Percentiles rank a stretch among this genome's conserved stretches.
These are phyloP conservation scores for Parauchenoglanis punctatus DNA, from an alignment of 2,797 vertebrate genomes.

Conservation along the genomic window DNA sequence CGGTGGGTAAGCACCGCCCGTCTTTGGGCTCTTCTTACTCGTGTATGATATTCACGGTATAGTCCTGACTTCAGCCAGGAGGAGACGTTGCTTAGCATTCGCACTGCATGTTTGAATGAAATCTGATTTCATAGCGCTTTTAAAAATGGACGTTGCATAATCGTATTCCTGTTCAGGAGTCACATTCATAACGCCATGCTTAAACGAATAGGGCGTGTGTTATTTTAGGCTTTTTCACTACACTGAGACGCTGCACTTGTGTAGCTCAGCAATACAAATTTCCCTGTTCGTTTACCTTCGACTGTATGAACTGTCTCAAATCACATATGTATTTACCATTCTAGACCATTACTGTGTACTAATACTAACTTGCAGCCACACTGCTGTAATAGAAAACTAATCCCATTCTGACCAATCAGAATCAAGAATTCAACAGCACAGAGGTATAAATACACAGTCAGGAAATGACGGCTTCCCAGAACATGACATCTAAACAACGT, in stretches of 20 bases:
- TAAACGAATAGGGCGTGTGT: not conserved
- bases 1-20: conserved; percentile 26
- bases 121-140: not conserved
- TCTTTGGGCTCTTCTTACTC: not conserved
- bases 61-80: not conserved
- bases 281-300: not conserved
- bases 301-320: not conserved
- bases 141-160: not conserved
- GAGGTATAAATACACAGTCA: not conserved
- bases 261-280: not conserved
- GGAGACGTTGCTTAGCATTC: not conserved
- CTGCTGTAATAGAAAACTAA: not conserved
- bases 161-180: not conserved
- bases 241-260: not conserved
- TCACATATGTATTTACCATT: not conserved
- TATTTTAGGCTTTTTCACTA: not conserved
- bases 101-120: not conserved
- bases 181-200: not conserved
- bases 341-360: not conserved
- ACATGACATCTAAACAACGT: not conserved
- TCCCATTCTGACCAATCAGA: not conserved
- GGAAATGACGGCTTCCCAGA: not conserved
- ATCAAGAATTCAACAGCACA: not conserved
- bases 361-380: not conserved
- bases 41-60: not conserved